Evolutionary conservation across 2,113 vertebrate species (phyloP).

Genomic region (Pristiophorus japonicus): DNA sequence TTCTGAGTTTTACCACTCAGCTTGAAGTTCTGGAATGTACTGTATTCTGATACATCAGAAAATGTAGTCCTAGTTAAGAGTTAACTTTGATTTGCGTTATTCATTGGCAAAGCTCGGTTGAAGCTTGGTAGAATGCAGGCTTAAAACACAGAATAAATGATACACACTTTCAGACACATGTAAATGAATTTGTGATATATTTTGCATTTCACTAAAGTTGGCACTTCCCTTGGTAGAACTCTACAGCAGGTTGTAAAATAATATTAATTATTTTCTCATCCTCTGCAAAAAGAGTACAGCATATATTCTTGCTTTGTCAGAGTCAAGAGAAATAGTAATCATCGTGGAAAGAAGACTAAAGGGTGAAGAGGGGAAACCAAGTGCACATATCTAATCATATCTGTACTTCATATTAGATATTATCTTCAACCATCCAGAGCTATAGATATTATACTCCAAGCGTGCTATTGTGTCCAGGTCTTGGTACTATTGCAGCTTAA

Average conservation of each 20-base stretch:
- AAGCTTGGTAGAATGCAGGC: background rate
- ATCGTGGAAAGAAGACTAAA: background rate
- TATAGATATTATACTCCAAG: background rate
- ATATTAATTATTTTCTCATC: background rate
- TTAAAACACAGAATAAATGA: background rate
- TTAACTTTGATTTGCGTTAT: background rate
- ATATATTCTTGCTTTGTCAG: background rate
- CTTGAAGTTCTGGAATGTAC: background rate
- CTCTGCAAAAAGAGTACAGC: background rate
- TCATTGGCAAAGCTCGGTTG: background rate
- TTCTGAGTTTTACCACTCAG: background rate
- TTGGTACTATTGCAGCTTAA: background rate
- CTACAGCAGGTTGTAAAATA: background rate
- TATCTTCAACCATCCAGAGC: background rate
- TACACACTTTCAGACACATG: background rate
- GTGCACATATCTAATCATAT: background rate
- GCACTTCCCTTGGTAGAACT: background rate
- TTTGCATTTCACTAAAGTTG: background rate
- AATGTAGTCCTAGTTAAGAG: background rate
- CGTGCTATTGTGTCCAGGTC: too few species aligned
- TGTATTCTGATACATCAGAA: background rate
- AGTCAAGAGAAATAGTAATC: background rate
- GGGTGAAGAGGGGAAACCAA: background rate
- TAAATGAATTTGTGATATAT: background rate
- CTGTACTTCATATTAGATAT: background rate